A percentile compares a stretch with the other conserved stretches of the same genome.
phyloP scores from a whole-genome alignment of 1,140 invertebrate species.

The Prorops nasuta region DNA sequence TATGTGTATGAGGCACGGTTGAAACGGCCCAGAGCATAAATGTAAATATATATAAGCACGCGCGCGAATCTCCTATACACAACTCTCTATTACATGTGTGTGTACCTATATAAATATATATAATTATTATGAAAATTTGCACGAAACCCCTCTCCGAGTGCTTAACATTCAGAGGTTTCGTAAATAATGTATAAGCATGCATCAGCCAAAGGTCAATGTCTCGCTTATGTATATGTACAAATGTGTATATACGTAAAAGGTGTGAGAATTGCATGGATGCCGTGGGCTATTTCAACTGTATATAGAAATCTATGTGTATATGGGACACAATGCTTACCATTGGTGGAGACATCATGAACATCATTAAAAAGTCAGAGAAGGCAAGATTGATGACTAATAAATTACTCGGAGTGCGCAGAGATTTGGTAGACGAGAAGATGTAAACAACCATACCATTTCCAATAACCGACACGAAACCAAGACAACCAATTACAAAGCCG shows the following conservation, averaged over 20 bases:
- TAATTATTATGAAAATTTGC: no score
- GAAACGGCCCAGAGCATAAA: no score
- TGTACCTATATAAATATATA: no score
- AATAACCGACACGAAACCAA: slow-evolving; percentile 69
- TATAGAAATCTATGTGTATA: background rate
- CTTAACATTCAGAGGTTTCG: no score
- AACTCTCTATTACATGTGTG: background rate
- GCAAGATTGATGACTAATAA: slow-evolving; percentile 82
- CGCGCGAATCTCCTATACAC: background rate
- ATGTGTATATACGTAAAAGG: no score
- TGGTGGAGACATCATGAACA: slow-evolving; percentile 77
- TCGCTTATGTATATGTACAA: no score
- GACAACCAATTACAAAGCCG: slow-evolving; percentile 70
- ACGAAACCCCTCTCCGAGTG: no score
- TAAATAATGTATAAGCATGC: no score
- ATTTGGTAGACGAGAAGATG: slow-evolving; percentile 77
- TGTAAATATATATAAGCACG: slow-evolving; percentile 15
- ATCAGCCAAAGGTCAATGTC: no score
- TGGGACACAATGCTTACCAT: slow-evolving; percentile 65
- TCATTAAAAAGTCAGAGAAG: slow-evolving; percentile 86
- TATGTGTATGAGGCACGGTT: no score
- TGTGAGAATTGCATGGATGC: no score
- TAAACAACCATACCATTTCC: slow-evolving; percentile 87
- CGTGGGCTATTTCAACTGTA: no score
- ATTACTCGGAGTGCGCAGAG: slow-evolving; percentile 80